phyloP scores from a whole-genome alignment of 1,140 invertebrate genomes.

The Lasioglossum baleicum region DNA sequence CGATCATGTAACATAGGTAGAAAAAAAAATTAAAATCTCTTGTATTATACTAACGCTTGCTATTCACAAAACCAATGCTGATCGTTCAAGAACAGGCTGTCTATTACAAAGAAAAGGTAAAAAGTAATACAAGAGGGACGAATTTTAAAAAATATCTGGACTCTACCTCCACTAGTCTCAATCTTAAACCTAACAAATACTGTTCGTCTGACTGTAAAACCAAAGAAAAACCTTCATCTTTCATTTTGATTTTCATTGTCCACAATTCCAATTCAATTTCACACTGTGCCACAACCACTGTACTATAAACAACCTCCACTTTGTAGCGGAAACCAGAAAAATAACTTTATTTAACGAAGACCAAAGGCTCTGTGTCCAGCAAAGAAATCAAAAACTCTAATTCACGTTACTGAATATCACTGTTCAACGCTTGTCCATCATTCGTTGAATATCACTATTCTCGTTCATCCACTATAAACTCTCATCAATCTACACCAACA shows the following conservation, averaged over 20 bases:
- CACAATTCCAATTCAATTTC: neutral
- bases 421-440: too few species aligned
- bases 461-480: too few species aligned
- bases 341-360: neutral
- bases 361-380: too few species aligned
- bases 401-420: too few species aligned
- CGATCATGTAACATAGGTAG: neutral
- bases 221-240: too few species aligned
- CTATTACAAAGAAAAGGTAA: neutral
- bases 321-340: neutral
- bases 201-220: neutral
- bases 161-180: neutral
- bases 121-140: neutral
- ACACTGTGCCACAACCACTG: neutral
- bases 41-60: neutral
- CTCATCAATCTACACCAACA: too few species aligned
- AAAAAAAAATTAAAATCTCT: neutral
- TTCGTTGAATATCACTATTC: too few species aligned
- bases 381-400: too few species aligned
- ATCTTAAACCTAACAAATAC: slow-evolving; percentile 6
- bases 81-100: neutral
- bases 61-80: neutral
- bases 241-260: neutral
- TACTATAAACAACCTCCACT: neutral
- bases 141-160: neutral